phyloP scores from a whole-genome alignment of 2,888 invertebrate species.

The Drosophila seclusa region DNA sequence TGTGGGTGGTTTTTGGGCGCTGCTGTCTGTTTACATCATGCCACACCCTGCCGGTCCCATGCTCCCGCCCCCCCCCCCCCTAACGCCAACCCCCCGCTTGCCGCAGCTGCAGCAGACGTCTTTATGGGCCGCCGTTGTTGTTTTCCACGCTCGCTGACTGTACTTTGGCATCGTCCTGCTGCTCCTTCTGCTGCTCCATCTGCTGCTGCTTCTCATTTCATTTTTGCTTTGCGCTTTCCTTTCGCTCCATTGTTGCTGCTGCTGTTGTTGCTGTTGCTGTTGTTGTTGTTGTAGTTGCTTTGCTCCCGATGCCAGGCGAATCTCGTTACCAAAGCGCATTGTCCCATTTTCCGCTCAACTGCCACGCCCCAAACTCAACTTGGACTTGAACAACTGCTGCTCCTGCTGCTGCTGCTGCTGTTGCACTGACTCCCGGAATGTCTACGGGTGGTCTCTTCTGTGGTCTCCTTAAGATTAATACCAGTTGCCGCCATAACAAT shows the following conservation, averaged over 20 bases:
- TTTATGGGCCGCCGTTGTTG: slow-evolving; percentile 72
- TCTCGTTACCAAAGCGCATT: slow-evolving; percentile 46
- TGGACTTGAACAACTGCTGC: slow-evolving; percentile 21
- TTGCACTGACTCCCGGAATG: slow-evolving; percentile 14
- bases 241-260: neutral
- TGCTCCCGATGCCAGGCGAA: slow-evolving; percentile 35
- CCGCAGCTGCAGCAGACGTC: slow-evolving; percentile 72
- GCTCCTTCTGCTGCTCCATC: slow-evolving; percentile 31
- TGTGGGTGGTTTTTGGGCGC: neutral
- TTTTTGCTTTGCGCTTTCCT: slow-evolving; percentile 7
- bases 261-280: neutral
- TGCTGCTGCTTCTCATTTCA: slow-evolving; percentile 16
- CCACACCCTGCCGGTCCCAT: slow-evolving; percentile 12
- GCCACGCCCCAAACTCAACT: slow-evolving; percentile 55
- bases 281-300: slow-evolving; percentile 23
- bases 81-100: neutral
- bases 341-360: slow-evolving; percentile 46
- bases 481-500: slow-evolving; percentile 65
- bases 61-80: slow-evolving; percentile 7
- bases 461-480: slow-evolving; percentile 65
- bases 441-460: slow-evolving; percentile 8
- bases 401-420: neutral
- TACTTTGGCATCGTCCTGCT: slow-evolving; percentile 62
- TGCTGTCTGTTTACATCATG: slow-evolving; percentile 27
- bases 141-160: slow-evolving; percentile 78